phyloP scores from a whole-genome alignment of 2,888 invertebrate genomes.

The Nomada flava region DNA sequence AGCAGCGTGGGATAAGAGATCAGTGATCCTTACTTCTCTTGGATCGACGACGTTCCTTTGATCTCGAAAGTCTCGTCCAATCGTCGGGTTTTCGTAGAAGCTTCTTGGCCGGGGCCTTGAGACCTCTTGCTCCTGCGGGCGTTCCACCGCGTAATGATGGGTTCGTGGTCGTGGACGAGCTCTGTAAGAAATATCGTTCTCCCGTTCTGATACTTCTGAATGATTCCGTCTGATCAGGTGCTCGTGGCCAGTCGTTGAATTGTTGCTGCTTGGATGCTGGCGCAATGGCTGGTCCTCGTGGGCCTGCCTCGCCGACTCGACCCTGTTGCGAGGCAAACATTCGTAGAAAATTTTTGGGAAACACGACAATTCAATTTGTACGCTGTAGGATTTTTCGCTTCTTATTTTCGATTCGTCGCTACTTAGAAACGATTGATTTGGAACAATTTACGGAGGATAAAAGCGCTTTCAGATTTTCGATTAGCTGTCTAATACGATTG shows the following conservation, averaged over 20 bases:
- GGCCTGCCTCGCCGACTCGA: slow-evolving; percentile 74
- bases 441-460: too few relatives aligned
- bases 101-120: slow-evolving; percentile 81
- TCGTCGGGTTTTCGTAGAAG: slow-evolving; percentile 81
- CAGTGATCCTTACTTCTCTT: slow-evolving; percentile 70
- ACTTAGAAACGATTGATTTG: too few relatives aligned
- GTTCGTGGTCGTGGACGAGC: slow-evolving; percentile 77
- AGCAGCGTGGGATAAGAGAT: background rate
- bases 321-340: slow-evolving; percentile 59
- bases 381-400: too few relatives aligned
- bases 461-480: too few relatives aligned
- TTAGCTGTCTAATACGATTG: too few relatives aligned
- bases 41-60: slow-evolving; percentile 77
- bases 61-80: slow-evolving; percentile 79
- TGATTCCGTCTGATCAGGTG: slow-evolving; percentile 76
- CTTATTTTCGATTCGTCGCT: too few relatives aligned
- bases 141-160: slow-evolving; percentile 78
- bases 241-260: slow-evolving; percentile 70
- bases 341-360: background rate
- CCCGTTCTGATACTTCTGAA: slow-evolving; percentile 76
- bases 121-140: slow-evolving; percentile 76
- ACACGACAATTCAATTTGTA: too few relatives aligned
- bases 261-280: slow-evolving; percentile 68
- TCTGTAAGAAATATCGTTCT: slow-evolving; percentile 77
- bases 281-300: slow-evolving; percentile 77